phyloP scores from a whole-genome alignment of 2,113 vertebrate species.

The Chionodraco myersi region DNA sequence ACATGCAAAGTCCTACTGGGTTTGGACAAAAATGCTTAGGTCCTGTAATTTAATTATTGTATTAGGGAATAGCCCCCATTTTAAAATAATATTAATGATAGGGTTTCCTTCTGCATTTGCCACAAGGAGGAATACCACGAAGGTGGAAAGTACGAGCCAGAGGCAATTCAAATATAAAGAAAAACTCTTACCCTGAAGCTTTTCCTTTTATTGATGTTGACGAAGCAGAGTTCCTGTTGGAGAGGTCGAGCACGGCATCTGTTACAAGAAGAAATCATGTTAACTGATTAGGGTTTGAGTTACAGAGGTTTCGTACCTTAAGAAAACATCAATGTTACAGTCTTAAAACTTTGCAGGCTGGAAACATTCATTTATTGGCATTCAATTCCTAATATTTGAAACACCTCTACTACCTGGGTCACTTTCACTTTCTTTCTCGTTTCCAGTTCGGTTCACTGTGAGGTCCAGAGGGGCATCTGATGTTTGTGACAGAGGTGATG shows the following conservation, averaged over 20 bases:
- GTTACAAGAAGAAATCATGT: constrained; percentile 73
- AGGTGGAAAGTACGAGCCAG: neutral
- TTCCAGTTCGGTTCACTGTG: constrained; percentile 91
- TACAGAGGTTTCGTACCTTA: neutral
- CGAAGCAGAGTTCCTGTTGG: constrained; percentile 90
- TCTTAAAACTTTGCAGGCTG: neutral
- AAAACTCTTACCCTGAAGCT: constrained; percentile 90
- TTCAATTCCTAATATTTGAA: neutral
- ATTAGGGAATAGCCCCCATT: constrained; percentile 6
- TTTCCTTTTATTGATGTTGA: constrained; percentile 74
- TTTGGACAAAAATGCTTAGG: neutral
- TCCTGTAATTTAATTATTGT: neutral
- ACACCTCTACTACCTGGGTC: constrained; percentile 85
- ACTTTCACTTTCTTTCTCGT: constrained; percentile 82
- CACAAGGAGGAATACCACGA: neutral
- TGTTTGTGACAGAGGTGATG: constrained; percentile 87
- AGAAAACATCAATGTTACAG: neutral
- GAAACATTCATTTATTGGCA: neutral
- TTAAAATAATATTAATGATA: neutral
- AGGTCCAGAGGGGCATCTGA: constrained; percentile 96
- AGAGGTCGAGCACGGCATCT: constrained; percentile 98
- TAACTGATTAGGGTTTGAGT: constrained; percentile 36
- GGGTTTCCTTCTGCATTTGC: neutral
- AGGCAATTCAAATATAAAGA: constrained; percentile 10
- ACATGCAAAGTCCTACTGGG: neutral